A percentile compares a stretch with the other conserved stretches of the same genome.
phyloP scores from a whole-genome alignment of 2,888 invertebrate genomes.

The Reticulitermes lucifugus region DNA sequence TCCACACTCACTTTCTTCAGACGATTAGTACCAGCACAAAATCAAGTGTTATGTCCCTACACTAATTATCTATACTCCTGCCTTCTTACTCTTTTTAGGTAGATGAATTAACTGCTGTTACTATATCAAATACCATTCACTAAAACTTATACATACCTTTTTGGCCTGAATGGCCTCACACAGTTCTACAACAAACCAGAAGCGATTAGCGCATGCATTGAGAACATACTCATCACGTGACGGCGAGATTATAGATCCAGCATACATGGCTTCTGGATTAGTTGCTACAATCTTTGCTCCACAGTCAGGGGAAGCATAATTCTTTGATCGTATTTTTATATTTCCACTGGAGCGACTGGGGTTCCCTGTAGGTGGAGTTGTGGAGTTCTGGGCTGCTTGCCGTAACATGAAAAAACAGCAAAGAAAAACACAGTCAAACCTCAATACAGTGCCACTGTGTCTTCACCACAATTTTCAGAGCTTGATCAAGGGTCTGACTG shows the following conservation, averaged over 20 bases:
- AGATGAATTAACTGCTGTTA: too few species aligned
- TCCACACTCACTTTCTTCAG: too few species aligned
- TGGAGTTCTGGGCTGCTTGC: conserved; percentile 71
- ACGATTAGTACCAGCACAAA: too few species aligned
- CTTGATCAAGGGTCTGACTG: too few species aligned
- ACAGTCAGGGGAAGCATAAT: conserved; percentile 97
- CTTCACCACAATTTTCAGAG: too few species aligned
- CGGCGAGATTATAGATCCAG: conserved; percentile 86
- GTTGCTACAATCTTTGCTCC: conserved; percentile 95
- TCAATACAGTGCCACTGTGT: too few species aligned
- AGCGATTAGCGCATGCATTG: conserved; percentile 91
- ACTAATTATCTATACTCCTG: too few species aligned
- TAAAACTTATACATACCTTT: conserved; percentile 63
- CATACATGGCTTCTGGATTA: conserved; percentile 92
- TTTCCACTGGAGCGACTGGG: conserved; percentile 63
- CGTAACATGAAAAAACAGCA: not conserved
- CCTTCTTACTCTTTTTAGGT: too few species aligned
- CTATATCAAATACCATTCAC: too few species aligned
- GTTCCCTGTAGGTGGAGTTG: conserved; percentile 69
- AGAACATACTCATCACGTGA: conserved; percentile 98
- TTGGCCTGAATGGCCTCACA: conserved; percentile 98
- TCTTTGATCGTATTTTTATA: conserved; percentile 83
- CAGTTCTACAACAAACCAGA: conserved; percentile 97
- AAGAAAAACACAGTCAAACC: conserved; percentile 1
- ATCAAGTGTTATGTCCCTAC: too few species aligned